phyloP scores from a whole-genome alignment of 2,113 vertebrate genomes.

The Tympanuchus pallidicinctus region DNA sequence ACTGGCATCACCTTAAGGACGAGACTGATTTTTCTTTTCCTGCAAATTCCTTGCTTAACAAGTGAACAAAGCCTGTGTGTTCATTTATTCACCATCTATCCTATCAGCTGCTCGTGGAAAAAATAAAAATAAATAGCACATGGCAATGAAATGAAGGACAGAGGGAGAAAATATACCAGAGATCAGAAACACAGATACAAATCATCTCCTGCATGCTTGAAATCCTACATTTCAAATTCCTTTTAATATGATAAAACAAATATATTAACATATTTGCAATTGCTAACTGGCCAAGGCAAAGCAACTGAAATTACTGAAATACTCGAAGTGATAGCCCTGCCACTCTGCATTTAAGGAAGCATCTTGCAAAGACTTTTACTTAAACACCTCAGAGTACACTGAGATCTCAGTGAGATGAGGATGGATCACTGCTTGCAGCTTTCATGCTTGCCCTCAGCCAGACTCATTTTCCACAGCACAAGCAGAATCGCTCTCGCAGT shows the following conservation, averaged over 20 bases:
- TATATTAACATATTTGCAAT: accelerated
- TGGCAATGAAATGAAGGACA: neutral
- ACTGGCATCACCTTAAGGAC: neutral
- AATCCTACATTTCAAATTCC: neutral
- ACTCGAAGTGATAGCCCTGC: neutral
- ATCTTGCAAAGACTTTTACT: neutral
- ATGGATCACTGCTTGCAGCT: accelerated
- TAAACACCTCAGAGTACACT: neutral
- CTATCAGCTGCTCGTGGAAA: neutral
- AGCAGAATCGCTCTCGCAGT: neutral
- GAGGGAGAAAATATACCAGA: neutral
- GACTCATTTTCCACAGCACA: neutral
- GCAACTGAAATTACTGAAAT: neutral
- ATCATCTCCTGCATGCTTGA: accelerated
- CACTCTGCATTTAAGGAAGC: neutral
- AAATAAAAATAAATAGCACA: neutral
- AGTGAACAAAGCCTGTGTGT: neutral
- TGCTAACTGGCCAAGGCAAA: accelerated
- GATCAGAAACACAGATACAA: neutral
- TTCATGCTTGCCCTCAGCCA: neutral
- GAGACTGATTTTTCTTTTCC: neutral
- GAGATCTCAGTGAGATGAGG: neutral
- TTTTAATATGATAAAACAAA: neutral
- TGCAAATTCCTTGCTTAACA: neutral
- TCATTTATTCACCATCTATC: neutral